Base-by-base conservation (phyloP, 2,888 invertebrate species). In the Agrilus mali region DNA sequence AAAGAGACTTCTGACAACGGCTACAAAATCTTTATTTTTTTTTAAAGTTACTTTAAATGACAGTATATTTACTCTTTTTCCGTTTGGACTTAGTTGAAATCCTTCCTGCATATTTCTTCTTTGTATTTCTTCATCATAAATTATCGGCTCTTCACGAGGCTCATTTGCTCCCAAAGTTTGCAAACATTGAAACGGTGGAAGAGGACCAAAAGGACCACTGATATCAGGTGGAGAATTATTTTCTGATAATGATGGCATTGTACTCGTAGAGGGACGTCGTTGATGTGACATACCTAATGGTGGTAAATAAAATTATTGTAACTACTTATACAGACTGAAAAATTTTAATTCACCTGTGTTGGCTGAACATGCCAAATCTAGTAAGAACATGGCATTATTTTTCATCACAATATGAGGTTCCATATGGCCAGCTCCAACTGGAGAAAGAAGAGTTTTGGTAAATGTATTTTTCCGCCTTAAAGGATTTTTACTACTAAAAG, bases 341-440 rank as follows among this genome's bases (percentile, higher is more conserved):
- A 41, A 40, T 10, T 15, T 34, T 27, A 27, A 41, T 37, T 27
- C 56, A 45, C 57, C 57, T n/a, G 54, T 55, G 49, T 77, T 74
- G 4, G 80, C 78, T 1, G 86, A 79, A 48, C 89, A 86, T 1
- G 88, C 87, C 42, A 96, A 65, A 60, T 95, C 94, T 46, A 97
- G 70, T 10, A 97, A 68, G 62, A 96, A 97, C 65, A 92, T 78
- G 0, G 97, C 94, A 63, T 97, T 97, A 60, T 92, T 92, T 55
- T 85, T 86, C 77, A 96, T 86, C 5, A 85, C 77, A 38, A 81
- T 67, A 59, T 89, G 75, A 49, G 64, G 58, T 42, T 67, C 66
- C 7, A 58, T 64, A 44, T 64, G 66, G 31, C 55, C 51, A 33
- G 53, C 50, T 32, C 61, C 64, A 32, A 58, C 55, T 46, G 71